These are phyloP conservation scores for Nymphalis io DNA, from an alignment of 1,140 invertebrate species.

Conservation along the genomic window DNA sequence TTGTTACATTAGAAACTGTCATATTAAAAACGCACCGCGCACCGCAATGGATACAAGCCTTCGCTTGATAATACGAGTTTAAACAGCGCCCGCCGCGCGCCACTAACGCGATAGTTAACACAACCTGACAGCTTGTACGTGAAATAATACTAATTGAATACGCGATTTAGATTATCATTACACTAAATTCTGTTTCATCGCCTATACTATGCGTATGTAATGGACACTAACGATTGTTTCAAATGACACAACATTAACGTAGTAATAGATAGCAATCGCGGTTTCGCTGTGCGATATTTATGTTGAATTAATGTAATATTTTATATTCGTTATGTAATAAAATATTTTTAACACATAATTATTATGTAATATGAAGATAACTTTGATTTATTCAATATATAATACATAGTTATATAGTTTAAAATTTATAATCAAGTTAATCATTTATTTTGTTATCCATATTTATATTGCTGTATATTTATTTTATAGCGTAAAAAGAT, in stretches of 20 bases:
- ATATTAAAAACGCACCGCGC: background rate
- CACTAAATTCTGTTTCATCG: slow-evolving; percentile 10
- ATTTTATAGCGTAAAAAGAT: too few relatives aligned
- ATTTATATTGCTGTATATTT: too few relatives aligned
- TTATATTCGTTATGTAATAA: background rate
- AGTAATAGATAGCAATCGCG: background rate
- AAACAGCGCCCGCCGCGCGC: slow-evolving; percentile 22
- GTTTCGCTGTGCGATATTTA: background rate
- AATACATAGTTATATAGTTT: too few relatives aligned
- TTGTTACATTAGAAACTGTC: too few relatives aligned
- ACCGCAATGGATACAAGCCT: background rate
- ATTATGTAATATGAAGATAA: too few relatives aligned
- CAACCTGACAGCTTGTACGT: slow-evolving; percentile 29
- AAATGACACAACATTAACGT: slow-evolving; percentile 4
- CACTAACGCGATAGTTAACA: slow-evolving; percentile 32
- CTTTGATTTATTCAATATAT: too few relatives aligned
- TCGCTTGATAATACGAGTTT: slow-evolving; percentile 26
- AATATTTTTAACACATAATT: too few relatives aligned
- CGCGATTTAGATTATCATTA: slow-evolving; percentile 20
- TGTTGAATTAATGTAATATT: background rate
- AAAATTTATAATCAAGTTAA: too few relatives aligned
- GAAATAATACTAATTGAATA: slow-evolving; percentile 34
- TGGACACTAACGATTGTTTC: slow-evolving; percentile 8
- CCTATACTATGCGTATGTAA: background rate
- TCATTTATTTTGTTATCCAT: too few relatives aligned